Evolutionary conservation across 2,888 invertebrate genomes (phyloP), one percentile per base, ranked within the genome.

Genomic region (Orchesella flavescens): DNA sequence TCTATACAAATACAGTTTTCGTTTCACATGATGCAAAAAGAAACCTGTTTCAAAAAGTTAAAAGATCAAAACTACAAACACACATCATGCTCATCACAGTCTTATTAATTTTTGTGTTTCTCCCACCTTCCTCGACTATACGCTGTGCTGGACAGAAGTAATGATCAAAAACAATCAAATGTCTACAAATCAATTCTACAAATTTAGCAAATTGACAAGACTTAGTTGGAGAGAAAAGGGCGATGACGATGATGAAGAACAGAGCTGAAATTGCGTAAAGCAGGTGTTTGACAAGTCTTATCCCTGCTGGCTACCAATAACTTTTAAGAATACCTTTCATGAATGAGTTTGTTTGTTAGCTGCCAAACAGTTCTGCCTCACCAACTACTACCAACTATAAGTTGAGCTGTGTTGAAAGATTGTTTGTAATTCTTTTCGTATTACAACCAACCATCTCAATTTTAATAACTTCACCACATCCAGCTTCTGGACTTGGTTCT

Each of bases 111-210:
- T 76, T 75, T 69, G 44, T 23, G 15, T 13, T 13, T 21, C 46
- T 59, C n/a, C 77, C 46, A 57, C 43, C 59, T 53, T 44, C 78
- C 46, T 17, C 34, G 63, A 19, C 49, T 49, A 49, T 49, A 34
- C 49, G 13, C 44, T 15, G 34, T 43, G 44, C 79, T 79, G 72
- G 79, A 79, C 79, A 79, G 72, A 72, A 61, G 74, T 79, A 76
- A 84, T 79, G 83, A 69, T 84, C 65, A 74, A 78, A 79, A 79
- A 84, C 79, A 84, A 77, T 83, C 72, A 84, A 75, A 73, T 84
- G 69, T 79, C 83, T 79, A 84, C 83, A 84, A 79, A 84, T 84
- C 83, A 78, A 78, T 79, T 84, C 79, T 66, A 74, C 75, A 73
- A 81, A 81, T 74, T 81, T 59, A 79, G 66, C 66, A 84, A 84